Evolutionary conservation across 2,113 vertebrate genomes (phyloP), one percentile per base, ranked within the genome.

Genomic region (Ranitomeya variabilis): DNA sequence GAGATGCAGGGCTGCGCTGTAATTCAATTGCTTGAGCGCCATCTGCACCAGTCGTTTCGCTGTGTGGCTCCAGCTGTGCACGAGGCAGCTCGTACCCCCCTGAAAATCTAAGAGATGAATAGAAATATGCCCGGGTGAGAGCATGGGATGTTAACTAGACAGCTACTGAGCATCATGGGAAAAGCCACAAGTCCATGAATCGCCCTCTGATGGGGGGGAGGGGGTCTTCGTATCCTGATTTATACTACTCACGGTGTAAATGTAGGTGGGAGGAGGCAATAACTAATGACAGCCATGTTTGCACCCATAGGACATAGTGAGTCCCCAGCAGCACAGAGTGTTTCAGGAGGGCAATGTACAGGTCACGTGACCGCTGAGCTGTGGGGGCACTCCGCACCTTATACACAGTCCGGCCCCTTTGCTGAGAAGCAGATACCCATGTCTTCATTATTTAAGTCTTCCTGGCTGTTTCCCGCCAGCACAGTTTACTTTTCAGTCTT

Each of bases 11-110:
- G 87, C 80, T 87, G 79, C 77, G 55, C 78, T 69, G 74, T 90
- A 91, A 87, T 87, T 87, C 86, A 71, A 80, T 87, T 80, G 66
- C 62, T 12, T 0, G 6, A n/a, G 62, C 21, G 77, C 45, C 86
- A 80, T 55, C 77, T 87, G 86, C 77, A 57, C 15, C 23, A 6
- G 55, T 64, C 64, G 85, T 54, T 60, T 67, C 52, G 11, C 45
- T 80, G 59, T 79, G 78, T 16, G 79, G 57, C 26, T 67, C 55
- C 69, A 76, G 52, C 69, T 76, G 84, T 76, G 64, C 18, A 3
- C 37, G 3, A 16, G 21, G 64, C 62, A 69, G 64, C 67, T 74
- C 66, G 13, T 74, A 74, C 52, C 69, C 83, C 54, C 23, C 18
- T 60, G 64, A 57, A 85, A 85, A 16, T 52, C 21, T 83, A 45